Evolutionary conservation across 2,888 invertebrate genomes (phyloP).

Genomic region (Scelioninae gen. 2): DNA sequence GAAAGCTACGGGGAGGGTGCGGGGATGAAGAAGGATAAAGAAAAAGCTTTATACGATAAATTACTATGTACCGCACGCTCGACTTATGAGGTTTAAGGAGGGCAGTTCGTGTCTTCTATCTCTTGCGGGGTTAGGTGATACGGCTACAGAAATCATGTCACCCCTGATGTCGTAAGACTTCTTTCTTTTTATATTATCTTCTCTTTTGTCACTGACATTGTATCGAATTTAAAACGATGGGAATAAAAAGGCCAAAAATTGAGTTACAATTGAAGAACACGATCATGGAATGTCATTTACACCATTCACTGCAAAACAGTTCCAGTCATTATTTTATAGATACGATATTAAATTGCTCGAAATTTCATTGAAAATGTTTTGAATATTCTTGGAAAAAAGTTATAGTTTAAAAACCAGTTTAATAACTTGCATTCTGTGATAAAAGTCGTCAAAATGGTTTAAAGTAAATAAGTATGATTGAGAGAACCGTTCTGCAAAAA

Average conservation of each 20-base stretch:
- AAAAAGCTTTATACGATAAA: conserved; percentile 64
- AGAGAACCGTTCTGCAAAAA: no score
- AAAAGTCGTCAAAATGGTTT: no score
- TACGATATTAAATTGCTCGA: conserved; percentile 39
- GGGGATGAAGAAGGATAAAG: conserved; percentile 47
- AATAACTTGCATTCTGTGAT: not conserved
- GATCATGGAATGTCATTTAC: conserved; percentile 50
- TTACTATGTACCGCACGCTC: conserved; percentile 65
- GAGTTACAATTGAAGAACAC: conserved; percentile 51
- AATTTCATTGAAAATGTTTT: no score
- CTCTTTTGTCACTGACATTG: conserved; percentile 54
- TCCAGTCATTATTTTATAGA: conserved; percentile 20
- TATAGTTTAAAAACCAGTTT: not conserved
- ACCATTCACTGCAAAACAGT: conserved; percentile 29
- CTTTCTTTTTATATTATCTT: conserved; percentile 51
- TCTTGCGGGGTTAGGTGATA: conserved; percentile 46
- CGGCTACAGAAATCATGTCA: conserved; percentile 54
- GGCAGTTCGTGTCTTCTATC: conserved; percentile 52
- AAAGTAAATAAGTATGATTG: no score
- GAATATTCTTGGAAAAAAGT: no score
- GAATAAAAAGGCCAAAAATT: conserved; percentile 52
- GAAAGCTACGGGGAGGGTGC: conserved; percentile 44
- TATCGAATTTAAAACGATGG: conserved; percentile 53
- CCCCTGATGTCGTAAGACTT: conserved; percentile 41
- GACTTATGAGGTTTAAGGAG: conserved; percentile 65